Percentiles rank a stretch among this genome's conserved stretches.
These are phyloP conservation scores for Takifugu bimaculatus DNA, from an alignment of 2,113 vertebrate species.

Conservation along the genomic window DNA sequence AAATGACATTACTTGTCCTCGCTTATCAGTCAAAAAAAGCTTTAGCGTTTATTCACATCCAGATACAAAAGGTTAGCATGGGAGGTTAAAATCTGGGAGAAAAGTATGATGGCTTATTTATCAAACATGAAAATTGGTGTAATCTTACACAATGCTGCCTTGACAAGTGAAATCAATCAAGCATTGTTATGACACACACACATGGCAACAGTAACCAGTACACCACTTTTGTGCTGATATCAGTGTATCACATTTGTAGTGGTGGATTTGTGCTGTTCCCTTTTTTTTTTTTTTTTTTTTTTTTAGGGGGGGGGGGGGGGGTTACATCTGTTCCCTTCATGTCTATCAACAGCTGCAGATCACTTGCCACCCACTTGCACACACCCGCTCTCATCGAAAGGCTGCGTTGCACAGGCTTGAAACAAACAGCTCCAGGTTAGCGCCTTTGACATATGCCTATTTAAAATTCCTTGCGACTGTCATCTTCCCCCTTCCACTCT, in stretches of 20 bases:
- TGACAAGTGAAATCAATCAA: no score
- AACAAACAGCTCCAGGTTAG: constrained; percentile 8
- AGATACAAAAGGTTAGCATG: no score
- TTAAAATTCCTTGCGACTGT: constrained; percentile 21
- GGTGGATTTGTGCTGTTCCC: constrained; percentile 12
- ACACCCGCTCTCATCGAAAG: constrained; percentile 19
- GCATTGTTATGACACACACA: no score
- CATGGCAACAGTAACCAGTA: no score
- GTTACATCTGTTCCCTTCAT: constrained; percentile 50
- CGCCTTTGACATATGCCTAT: constrained; percentile 2
- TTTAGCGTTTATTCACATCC: no score
- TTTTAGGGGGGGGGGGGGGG: background rate
- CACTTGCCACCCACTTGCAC: constrained; percentile 9
- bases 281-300: constrained; percentile 9
- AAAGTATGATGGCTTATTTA: no score
- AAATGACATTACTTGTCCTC: no score
- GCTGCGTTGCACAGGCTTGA: constrained; percentile 27
- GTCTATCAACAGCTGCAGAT: constrained; percentile 58
- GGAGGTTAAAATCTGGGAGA: no score
- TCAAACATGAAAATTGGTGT: no score
- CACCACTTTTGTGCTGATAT: no score
- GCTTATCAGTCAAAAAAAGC: no score
- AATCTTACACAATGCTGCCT: no score
- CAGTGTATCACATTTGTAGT: constrained; percentile 5
- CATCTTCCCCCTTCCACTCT: background rate